phyloP scores from a whole-genome alignment of 2,797 vertebrate species.

The Enteromius unitaeniatus region DNA sequence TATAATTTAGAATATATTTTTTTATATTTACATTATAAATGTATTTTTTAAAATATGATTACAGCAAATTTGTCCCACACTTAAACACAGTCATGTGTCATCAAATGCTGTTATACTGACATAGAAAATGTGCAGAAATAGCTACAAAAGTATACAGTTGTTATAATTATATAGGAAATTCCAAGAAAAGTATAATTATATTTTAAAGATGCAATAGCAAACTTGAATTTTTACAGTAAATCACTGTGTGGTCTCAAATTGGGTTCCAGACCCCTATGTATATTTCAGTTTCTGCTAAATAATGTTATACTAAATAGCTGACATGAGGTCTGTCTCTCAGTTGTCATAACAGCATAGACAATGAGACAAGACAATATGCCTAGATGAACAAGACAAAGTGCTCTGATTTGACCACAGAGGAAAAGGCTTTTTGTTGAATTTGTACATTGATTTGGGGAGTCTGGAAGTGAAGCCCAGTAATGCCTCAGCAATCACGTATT shows the following conservation, averaged over 20 bases:
- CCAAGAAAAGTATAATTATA: neutral
- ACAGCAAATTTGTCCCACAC: too few relatives aligned
- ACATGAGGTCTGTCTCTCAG: neutral
- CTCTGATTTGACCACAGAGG: neutral
- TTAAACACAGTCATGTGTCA: neutral
- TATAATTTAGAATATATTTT: too few relatives aligned
- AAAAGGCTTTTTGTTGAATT: conserved; percentile 37
- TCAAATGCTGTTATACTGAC: neutral
- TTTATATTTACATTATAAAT: too few relatives aligned
- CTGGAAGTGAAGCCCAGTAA: conserved; percentile 27
- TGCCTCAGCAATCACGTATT: conserved; percentile 20
- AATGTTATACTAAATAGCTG: neutral
- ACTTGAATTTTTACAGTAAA: neutral
- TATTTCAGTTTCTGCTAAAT: conserved; percentile 2
- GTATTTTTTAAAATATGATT: too few relatives aligned
- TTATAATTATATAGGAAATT: neutral
- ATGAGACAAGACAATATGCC: neutral
- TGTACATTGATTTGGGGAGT: conserved; percentile 33
- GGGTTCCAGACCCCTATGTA: neutral
- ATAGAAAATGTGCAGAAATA: neutral
- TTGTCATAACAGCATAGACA: neutral
- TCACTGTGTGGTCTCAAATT: neutral
- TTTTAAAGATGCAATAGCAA: neutral
- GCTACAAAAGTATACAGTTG: neutral
- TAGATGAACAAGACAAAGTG: conserved; percentile 9